A percentile compares a stretch with the other conserved stretches of the same genome.
These are phyloP conservation scores for Esox niger DNA, from an alignment of 2,113 vertebrate genomes.

Conservation along the genomic window DNA sequence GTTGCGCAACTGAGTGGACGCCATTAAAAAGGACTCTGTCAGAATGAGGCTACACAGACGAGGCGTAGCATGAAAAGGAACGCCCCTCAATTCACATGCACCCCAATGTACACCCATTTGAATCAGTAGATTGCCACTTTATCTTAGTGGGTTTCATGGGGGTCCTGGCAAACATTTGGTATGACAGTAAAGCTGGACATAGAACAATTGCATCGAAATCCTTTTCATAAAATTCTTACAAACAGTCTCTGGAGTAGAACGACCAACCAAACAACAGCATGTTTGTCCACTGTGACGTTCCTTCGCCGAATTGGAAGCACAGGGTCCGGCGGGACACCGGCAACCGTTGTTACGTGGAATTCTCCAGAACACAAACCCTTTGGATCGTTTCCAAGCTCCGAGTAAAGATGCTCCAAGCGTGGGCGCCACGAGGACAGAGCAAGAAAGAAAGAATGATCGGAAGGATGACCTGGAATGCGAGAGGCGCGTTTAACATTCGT, in stretches of 20 bases:
- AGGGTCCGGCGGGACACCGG: not conserved
- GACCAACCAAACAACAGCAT: no score
- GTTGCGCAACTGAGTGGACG: constrained; percentile 36
- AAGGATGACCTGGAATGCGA: constrained; percentile 4
- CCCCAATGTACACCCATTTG: no score
- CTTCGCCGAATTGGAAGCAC: not conserved
- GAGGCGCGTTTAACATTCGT: constrained; percentile 36
- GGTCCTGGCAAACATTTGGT: no score
- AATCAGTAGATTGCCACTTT: no score
- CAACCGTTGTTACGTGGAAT: not conserved
- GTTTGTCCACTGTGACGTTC: not conserved
- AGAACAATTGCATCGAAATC: no score
- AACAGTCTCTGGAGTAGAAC: no score
- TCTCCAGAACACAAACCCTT: not conserved
- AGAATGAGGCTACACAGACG: constrained; percentile 10
- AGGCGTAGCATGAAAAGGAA: no score
- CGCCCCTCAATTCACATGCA: not conserved
- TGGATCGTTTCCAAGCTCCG: not conserved
- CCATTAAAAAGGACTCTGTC: constrained; percentile 60
- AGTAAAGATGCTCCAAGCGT: constrained; percentile 45
- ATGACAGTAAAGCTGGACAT: no score
- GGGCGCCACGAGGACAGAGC: constrained; percentile 36
- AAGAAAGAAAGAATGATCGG: constrained; percentile 13
- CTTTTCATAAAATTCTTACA: no score
- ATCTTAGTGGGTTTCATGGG: no score